Evolutionary conservation across 2,797 vertebrate genomes (phyloP).

Genomic region (Bradypodion ventrale): DNA sequence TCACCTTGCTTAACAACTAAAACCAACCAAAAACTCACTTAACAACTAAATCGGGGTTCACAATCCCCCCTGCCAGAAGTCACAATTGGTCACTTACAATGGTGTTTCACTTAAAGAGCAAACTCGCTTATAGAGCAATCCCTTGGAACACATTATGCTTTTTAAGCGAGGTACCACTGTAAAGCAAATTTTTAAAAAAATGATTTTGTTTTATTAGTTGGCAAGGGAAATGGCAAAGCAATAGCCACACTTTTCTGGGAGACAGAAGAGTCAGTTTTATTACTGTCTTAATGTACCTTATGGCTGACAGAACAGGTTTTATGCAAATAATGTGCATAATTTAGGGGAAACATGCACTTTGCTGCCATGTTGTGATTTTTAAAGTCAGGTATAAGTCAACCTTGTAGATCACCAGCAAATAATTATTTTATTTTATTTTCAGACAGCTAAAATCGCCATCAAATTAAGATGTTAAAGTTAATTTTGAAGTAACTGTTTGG

Average conservation of each 20-base stretch:
- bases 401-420: background rate
- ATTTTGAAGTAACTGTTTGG: background rate
- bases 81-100: no score
- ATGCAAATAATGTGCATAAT: background rate
- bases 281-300: background rate
- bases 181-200: no score
- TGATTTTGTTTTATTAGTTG: slow-evolving; percentile 16
- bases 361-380: background rate
- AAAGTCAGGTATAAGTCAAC: background rate
- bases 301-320: background rate
- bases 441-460: background rate
- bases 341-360: background rate
- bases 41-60: no score
- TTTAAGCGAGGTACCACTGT: no score
- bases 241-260: slow-evolving; percentile 5
- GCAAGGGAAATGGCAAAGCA: background rate
- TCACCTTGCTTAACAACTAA: no score
- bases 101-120: no score
- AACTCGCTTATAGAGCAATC: no score
- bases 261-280: background rate
- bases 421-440: background rate
- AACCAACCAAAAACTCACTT: no score
- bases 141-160: no score
- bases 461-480: background rate
- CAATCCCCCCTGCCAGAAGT: no score